Conservation (phyloP, 2,888 invertebrate species). For the Sinodicranocentrus sp. region DNA sequence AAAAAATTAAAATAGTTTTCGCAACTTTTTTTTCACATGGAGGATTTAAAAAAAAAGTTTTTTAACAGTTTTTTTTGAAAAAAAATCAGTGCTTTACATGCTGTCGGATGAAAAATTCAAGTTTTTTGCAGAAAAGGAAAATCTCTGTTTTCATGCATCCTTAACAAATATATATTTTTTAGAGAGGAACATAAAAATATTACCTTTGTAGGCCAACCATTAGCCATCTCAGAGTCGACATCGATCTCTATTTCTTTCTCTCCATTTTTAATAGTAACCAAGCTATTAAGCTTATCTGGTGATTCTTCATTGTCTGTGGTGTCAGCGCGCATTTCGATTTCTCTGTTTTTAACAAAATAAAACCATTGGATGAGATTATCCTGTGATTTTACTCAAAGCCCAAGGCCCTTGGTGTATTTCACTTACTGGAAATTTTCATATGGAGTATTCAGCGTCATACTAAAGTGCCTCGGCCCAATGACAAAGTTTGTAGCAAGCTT, state of each 20-base stretch:
- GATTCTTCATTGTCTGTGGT: constrained; percentile 55
- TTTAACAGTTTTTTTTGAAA: too few relatives aligned
- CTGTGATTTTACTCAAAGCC: too few relatives aligned
- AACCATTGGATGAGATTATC: too few relatives aligned
- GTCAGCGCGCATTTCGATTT: constrained; percentile 69
- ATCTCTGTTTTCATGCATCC: too few relatives aligned
- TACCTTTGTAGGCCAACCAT: constrained; percentile 74
- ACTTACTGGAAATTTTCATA: constrained; percentile 52
- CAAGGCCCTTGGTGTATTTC: not conserved
- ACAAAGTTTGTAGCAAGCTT: constrained; percentile 72
- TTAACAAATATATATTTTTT: too few relatives aligned
- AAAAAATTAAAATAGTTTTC: too few relatives aligned
- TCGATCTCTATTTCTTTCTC: constrained; percentile 73
- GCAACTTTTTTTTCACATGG: too few relatives aligned
- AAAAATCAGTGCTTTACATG: too few relatives aligned
- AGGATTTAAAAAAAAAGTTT: too few relatives aligned
- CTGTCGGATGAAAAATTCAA: too few relatives aligned
- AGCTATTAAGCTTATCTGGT: constrained; percentile 47
- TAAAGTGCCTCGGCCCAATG: constrained; percentile 69
- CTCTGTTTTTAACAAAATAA: constrained; percentile 45
- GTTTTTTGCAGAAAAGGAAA: too few relatives aligned
- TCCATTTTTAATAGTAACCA: constrained; percentile 65
- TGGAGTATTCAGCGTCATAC: constrained; percentile 73
- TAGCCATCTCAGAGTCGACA: constrained; percentile 66
- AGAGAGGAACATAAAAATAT: too few relatives aligned